A percentile compares a stretch with the other conserved stretches of the same genome.
These are phyloP conservation scores for Thermophis baileyi DNA, from an alignment of 2,113 vertebrate species.

Conservation along the genomic window DNA sequence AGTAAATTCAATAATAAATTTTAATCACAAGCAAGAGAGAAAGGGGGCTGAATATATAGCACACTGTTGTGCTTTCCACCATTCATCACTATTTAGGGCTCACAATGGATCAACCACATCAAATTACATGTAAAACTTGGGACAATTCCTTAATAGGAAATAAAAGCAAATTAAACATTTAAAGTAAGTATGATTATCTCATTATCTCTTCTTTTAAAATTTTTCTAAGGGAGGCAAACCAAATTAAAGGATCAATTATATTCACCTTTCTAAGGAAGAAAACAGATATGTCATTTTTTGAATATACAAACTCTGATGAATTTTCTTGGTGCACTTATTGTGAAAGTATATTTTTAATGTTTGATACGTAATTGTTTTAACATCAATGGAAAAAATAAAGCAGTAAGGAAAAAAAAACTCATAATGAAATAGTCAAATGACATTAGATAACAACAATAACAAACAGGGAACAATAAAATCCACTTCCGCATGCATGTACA, in stretches of 20 bases:
- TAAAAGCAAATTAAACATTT: not conserved
- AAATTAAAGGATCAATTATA: not conserved
- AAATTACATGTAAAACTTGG: not conserved
- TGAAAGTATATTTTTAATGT: not conserved
- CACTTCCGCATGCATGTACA: not conserved
- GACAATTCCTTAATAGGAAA: not conserved
- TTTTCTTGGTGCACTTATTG: not conserved
- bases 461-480: not conserved
- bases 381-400: not conserved
- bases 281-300: not conserved
- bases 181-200: not conserved
- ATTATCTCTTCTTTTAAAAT: not conserved
- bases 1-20: not conserved
- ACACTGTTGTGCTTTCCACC: not conserved
- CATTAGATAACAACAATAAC: not conserved
- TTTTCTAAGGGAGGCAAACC: not conserved
- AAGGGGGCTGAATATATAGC: not conserved
- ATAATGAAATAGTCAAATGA: not conserved
- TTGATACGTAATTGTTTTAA: not conserved
- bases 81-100: not conserved
- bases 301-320: not conserved
- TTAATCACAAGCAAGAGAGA: conserved; percentile 5
- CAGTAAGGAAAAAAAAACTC: not conserved
- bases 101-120: not conserved
- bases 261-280: not conserved